Evolutionary conservation across 2,888 invertebrate genomes (phyloP).

Genomic region (Phyllotreta cruciferae): DNA sequence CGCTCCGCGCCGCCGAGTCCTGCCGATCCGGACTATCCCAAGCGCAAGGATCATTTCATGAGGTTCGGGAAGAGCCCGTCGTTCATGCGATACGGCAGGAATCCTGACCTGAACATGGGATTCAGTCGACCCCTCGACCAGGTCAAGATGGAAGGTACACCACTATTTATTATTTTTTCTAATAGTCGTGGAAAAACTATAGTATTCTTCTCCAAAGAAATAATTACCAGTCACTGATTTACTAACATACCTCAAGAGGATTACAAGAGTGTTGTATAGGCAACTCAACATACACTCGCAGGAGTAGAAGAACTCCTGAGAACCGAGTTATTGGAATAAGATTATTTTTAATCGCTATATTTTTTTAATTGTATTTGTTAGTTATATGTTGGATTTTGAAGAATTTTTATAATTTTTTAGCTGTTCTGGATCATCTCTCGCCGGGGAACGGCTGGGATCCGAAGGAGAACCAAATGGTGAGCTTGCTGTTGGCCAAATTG

Average conservation of each 20-base stretch:
- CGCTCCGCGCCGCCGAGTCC: constrained; percentile 33
- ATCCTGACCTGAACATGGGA: constrained; percentile 19
- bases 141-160: neutral
- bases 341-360: too few species aligned
- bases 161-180: constrained; percentile 3
- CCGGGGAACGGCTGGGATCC: neutral
- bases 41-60: constrained; percentile 45
- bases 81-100: constrained; percentile 49
- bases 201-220: too few species aligned
- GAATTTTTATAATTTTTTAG: too few species aligned
- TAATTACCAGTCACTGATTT: too few species aligned
- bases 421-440: neutral
- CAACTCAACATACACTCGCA: neutral
- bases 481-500: constrained; percentile 16
- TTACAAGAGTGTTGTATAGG: too few species aligned
- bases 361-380: too few species aligned
- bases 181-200: neutral
- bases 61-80: constrained; percentile 50
- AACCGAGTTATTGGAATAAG: too few species aligned
- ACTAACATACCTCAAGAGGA: too few species aligned
- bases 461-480: constrained; percentile 19
- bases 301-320: neutral
- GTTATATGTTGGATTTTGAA: too few species aligned
- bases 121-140: too few species aligned
- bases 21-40: constrained; percentile 26